Evolutionary conservation across 2,888 invertebrate genomes (phyloP), one percentile per base, ranked within the genome.

Genomic region (Philaethria dido): DNA sequence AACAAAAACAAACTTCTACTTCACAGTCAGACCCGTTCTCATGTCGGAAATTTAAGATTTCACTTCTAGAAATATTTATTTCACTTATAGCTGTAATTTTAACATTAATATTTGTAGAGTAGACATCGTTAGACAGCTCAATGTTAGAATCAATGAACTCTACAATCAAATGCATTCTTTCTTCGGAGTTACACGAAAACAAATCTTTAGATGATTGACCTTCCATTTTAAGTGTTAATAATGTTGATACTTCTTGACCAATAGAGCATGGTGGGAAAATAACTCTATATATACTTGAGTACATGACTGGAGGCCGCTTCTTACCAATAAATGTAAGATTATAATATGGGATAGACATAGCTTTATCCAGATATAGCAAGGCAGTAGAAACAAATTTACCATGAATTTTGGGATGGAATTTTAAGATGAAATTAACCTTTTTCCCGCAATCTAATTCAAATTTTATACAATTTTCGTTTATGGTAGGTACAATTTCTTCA

Each of bases 281-380:
- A 62, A 92, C 78, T 71, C 83, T 78, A 64, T 82, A 75, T 16
- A 72, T 76, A 76, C 82, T 85, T 1, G 89, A 79, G 52, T 68
- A 80, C 82, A 92, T 85, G 33, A 70, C 63, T 33, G 86, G 83
- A 6, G 80, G 77, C 75, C 83, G 80, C 47, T 81, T 79, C 75
- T 82, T 77, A 62, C 92, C 92, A 71, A 78, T 68, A 76, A 92
- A 92, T 48, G 88, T 89, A 67, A 92, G 80, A 77, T 92, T 91
- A 65, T 78, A 84, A 73, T 87, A 92, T 0, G 92, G 89, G 62
- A 80, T 79, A 22, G 80, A 80, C 85, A 86, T 82, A 55, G 85
- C 77, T 74, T 88, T 89, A 69, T 90, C 90, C 39, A 92, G 76
- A 81, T 83, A 92, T 55, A 92, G 71, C 33, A 84, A 57, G 55